Conservation (phyloP, 2,797 vertebrate species). For the Numenius phaeopus region DNA sequence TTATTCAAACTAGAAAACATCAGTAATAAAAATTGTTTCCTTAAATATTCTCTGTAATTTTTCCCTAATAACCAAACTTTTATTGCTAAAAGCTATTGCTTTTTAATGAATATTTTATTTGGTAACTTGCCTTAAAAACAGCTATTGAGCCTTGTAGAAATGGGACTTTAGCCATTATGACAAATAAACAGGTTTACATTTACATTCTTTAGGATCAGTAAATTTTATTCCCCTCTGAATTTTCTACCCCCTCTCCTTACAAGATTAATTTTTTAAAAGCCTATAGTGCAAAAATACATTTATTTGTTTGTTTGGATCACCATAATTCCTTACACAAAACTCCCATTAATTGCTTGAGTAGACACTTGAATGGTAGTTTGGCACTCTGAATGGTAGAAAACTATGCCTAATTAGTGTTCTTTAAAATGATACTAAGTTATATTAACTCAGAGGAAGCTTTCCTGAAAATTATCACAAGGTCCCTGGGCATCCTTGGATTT, state of each 20-base stretch:
- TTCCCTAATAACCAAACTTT: background rate
- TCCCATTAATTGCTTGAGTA: background rate
- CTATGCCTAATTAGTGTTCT: background rate
- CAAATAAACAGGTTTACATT: background rate
- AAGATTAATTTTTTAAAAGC: background rate
- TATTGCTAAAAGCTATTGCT: background rate
- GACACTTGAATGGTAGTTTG: background rate
- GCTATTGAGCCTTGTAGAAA: background rate
- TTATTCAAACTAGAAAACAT: background rate
- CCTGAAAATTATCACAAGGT: background rate
- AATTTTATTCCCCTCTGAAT: background rate
- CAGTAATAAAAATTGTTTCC: background rate
- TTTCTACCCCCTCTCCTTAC: background rate
- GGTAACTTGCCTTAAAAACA: background rate
- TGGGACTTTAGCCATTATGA: background rate
- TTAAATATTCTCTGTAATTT: background rate
- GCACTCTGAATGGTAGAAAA: background rate
- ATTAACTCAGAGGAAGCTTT: background rate
- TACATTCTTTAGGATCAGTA: background rate
- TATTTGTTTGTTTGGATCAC: background rate
- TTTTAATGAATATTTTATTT: constrained; percentile 26
- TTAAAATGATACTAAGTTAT: background rate
- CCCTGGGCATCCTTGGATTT: background rate
- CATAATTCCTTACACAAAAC: background rate
- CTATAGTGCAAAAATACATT: background rate